Evolutionary conservation across 1,140 invertebrate genomes (phyloP).

Genomic region (Eufriesea mexicana): DNA sequence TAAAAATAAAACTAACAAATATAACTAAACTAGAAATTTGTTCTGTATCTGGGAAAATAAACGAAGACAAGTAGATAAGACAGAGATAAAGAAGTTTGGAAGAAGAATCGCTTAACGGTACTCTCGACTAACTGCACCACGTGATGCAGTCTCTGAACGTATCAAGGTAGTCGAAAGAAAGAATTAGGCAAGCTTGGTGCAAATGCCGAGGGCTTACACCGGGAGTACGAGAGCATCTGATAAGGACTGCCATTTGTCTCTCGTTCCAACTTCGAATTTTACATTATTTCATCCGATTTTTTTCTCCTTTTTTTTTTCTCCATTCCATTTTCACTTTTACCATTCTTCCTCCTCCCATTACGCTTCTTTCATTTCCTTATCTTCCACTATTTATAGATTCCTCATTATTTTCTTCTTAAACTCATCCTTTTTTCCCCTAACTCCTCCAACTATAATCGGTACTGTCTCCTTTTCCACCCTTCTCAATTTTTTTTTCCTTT

Average conservation of each 20-base stretch:
- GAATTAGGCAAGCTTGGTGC: constrained; percentile 62
- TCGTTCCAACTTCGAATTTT: constrained; percentile 53
- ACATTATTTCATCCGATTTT: neutral
- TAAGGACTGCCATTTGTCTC: constrained; percentile 52
- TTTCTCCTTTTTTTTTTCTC: neutral
- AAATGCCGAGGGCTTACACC: constrained; percentile 53
- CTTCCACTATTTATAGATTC: neutral
- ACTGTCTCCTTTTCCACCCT: neutral
- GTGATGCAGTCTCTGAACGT: constrained; percentile 53
- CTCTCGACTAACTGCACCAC: constrained; percentile 69
- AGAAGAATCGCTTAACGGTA: constrained; percentile 32
- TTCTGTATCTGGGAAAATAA: neutral
- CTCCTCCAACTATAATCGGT: too few species aligned
- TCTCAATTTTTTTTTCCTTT: neutral
- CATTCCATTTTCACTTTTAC: neutral
- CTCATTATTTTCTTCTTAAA: too few species aligned
- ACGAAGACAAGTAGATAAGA: neutral
- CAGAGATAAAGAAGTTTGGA: neutral
- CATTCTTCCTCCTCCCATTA: neutral
- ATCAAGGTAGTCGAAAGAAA: constrained; percentile 63
- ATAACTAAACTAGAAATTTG: neutral
- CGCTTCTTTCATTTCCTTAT: too few species aligned
- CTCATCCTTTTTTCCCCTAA: too few species aligned
- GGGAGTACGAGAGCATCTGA: constrained; percentile 50
- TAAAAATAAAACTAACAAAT: too few species aligned